These are phyloP conservation scores for Psittacara wagleri DNA, from an alignment of 2,113 vertebrate genomes.

Conservation along the genomic window DNA sequence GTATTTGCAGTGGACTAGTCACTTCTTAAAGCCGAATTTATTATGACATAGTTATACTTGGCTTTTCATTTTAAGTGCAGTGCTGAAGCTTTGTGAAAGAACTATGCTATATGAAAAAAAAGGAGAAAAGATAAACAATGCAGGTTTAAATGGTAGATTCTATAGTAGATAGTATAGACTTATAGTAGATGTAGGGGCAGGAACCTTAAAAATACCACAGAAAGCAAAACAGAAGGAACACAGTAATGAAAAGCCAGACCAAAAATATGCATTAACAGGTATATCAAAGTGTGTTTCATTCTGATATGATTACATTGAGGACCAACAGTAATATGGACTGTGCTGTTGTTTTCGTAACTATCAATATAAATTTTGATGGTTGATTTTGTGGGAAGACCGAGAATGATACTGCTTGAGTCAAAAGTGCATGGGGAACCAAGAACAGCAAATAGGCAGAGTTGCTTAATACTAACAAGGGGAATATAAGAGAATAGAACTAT, in stretches of 20 bases:
- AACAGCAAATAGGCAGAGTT: background rate
- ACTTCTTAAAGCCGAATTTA: conserved; percentile 41
- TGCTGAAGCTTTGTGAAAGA: conserved; percentile 24
- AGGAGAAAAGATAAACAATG: background rate
- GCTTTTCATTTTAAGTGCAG: conserved; percentile 32
- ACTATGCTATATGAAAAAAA: background rate
- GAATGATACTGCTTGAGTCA: background rate
- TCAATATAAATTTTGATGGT: background rate
- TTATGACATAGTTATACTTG: conserved; percentile 17
- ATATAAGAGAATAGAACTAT: background rate
- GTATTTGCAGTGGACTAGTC: background rate
- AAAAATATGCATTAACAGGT: background rate
- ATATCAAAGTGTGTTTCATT: background rate
- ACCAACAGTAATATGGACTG: background rate
- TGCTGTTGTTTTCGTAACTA: background rate
- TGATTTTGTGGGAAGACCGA: background rate
- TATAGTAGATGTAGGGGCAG: background rate
- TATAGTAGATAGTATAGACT: background rate
- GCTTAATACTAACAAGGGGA: background rate
- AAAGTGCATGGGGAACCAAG: background rate
- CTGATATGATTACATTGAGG: background rate
- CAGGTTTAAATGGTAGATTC: background rate
- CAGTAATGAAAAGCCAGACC: background rate
- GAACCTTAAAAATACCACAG: background rate
- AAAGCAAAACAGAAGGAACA: background rate